Conservation (phyloP, 2,888 invertebrate species). For the Lamellibrachia columna region DNA sequence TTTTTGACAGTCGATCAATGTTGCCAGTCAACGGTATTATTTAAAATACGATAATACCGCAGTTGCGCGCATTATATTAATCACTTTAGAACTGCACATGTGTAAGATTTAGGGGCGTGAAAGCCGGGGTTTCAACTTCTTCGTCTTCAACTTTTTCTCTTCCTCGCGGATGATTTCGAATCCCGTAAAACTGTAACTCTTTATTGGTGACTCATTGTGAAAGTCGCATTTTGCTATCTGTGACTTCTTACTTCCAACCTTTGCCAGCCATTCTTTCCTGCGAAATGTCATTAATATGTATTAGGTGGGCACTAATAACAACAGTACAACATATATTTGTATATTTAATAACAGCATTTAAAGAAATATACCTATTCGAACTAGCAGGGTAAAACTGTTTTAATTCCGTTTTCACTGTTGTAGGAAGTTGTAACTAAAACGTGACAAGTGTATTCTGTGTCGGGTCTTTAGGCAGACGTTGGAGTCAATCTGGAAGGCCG, state of each 20-base stretch:
- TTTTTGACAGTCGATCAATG: no score
- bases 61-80: not conserved
- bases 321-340: not conserved
- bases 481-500: not conserved
- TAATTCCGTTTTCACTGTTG: no score
- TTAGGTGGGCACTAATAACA: no score
- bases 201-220: constrained; percentile 13
- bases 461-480: not conserved
- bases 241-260: constrained; percentile 22
- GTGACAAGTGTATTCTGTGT: not conserved
- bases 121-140: not conserved
- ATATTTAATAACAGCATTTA: not conserved
- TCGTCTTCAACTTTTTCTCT: not conserved
- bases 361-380: not conserved
- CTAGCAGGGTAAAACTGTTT: no score
- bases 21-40: not conserved
- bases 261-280: constrained; percentile 22
- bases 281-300: not conserved
- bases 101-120: not conserved
- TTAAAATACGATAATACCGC: not conserved
- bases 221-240: constrained; percentile 21
- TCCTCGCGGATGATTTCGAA: constrained; percentile 14
- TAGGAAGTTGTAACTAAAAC: not conserved
- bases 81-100: not conserved
- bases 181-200: not conserved